Conservation (phyloP, 2,113 vertebrate genomes). For the Pangasianodon gigas region DNA sequence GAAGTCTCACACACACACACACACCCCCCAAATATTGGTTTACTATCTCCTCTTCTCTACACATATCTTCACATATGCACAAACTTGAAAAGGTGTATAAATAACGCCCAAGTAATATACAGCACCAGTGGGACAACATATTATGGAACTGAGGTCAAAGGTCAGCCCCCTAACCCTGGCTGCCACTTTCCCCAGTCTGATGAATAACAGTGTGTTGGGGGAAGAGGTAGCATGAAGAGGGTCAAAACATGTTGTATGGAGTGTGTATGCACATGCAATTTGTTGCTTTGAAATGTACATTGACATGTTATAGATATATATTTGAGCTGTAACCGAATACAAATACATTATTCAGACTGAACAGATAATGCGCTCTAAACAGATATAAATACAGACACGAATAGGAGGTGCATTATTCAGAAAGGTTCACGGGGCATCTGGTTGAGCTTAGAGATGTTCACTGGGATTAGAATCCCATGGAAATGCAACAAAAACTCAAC, state of each 20-base stretch:
- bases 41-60: neutral
- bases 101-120: neutral
- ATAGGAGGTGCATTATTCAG: neutral
- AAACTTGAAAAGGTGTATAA: conserved; percentile 18
- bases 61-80: neutral
- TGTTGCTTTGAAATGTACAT: neutral
- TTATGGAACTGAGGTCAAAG: conserved; percentile 25
- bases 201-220: conserved; percentile 1
- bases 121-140: conserved; percentile 11
- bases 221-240: neutral
- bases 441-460: neutral
- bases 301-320: neutral
- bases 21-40: neutral
- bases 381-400: neutral
- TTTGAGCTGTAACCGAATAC: neutral
- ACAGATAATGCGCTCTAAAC: neutral
- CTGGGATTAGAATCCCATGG: neutral
- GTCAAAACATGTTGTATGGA: neutral
- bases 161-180: conserved; percentile 18
- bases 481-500: neutral
- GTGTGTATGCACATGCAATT: neutral
- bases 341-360: neutral
- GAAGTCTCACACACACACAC: conserved; percentile 18
- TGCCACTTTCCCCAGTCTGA: conserved; percentile 13
- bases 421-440: neutral